Percentiles rank a stretch among this genome's conserved stretches.
phyloP scores from a whole-genome alignment of 2,797 vertebrate genomes.

The Champsocephalus esox region DNA sequence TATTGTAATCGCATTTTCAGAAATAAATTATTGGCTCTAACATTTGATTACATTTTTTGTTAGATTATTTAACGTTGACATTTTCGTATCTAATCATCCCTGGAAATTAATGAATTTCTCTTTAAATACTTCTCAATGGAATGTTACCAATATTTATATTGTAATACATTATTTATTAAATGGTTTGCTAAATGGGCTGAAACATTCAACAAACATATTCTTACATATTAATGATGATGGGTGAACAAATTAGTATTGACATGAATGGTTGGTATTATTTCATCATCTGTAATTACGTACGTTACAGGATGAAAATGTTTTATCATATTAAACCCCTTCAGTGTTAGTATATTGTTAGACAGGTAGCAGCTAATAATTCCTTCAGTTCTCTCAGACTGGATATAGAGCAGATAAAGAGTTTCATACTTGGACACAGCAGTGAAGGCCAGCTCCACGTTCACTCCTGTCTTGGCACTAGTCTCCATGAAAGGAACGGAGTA shows the following conservation, averaged over 20 bases:
- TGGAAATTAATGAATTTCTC: no score
- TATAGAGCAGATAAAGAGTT: neutral
- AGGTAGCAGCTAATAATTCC: no score
- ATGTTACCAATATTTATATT: no score
- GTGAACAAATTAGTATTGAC: neutral
- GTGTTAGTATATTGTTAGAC: neutral
- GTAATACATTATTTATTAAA: neutral
- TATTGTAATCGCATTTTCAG: neutral
- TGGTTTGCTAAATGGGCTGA: no score
- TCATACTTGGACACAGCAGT: constrained; percentile 93
- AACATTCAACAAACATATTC: neutral
- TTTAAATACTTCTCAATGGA: no score
- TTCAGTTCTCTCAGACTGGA: neutral
- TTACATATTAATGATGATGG: neutral
- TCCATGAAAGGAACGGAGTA: constrained; percentile 98
- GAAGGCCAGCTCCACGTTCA: constrained; percentile 96
- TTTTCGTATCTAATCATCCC: no score
- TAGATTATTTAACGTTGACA: no score
- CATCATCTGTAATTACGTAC: neutral
- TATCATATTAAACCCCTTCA: neutral
- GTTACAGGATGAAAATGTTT: neutral
- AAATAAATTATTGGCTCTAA: neutral
- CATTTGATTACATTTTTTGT: neutral
- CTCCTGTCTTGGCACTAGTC: constrained; percentile 96
- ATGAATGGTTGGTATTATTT: neutral